Evolutionary conservation across 2,888 invertebrate genomes (phyloP).

Genomic region (Cylindroiulus punctatus): DNA sequence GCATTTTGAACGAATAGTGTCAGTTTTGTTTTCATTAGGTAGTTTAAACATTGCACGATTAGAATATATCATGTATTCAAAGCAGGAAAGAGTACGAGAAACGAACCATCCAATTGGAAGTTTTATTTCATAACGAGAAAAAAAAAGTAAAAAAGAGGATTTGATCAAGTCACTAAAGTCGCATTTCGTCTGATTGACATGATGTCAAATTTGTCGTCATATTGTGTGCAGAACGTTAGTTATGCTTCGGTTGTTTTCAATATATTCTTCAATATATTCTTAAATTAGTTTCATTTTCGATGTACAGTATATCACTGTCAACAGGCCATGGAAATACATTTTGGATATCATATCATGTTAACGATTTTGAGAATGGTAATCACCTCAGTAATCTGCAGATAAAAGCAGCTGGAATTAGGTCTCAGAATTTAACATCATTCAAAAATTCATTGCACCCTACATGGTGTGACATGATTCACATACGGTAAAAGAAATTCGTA

Average conservation of each 20-base stretch:
- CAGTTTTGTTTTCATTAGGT: background rate
- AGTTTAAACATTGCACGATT: background rate
- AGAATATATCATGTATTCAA: conserved; percentile 16
- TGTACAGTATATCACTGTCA: too few relatives aligned
- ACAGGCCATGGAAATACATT: too few relatives aligned
- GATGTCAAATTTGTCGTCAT: background rate
- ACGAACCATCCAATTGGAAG: background rate
- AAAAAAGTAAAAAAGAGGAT: background rate
- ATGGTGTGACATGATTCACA: too few relatives aligned
- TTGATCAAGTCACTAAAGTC: background rate
- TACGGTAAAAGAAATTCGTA: too few relatives aligned
- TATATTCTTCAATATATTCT: too few relatives aligned
- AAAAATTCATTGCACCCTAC: too few relatives aligned
- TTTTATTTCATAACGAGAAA: background rate
- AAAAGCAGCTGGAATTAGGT: too few relatives aligned
- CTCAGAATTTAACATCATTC: too few relatives aligned
- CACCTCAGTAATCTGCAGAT: too few relatives aligned
- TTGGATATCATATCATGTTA: too few relatives aligned
- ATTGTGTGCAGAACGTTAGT: background rate
- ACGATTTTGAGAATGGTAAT: too few relatives aligned
- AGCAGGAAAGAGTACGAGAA: background rate
- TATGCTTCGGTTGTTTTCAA: background rate
- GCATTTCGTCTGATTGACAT: background rate
- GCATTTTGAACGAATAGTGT: conserved; percentile 34
- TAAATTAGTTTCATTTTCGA: too few relatives aligned